Evolutionary conservation across 2,797 vertebrate genomes (phyloP).

Genomic region (Ctenopoma multispine): DNA sequence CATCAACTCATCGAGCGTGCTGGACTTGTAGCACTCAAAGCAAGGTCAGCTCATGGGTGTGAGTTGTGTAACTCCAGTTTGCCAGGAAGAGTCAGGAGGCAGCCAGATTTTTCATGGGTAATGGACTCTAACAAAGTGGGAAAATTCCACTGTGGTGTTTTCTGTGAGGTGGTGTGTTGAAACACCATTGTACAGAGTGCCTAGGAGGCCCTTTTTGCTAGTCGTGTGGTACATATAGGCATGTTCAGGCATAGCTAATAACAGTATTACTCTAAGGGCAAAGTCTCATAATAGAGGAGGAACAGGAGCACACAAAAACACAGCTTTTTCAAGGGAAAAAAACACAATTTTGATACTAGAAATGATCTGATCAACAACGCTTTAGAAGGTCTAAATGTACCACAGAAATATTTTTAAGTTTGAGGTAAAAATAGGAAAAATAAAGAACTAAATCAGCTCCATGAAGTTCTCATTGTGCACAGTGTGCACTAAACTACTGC

Average conservation of each 20-base stretch:
- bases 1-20: slow-evolving; percentile 57
- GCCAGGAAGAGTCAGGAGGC: slow-evolving; percentile 42
- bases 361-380: slow-evolving; percentile 13
- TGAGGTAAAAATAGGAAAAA: slow-evolving; percentile 13
- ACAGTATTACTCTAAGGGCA: slow-evolving; percentile 49
- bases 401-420: slow-evolving; percentile 18
- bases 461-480: slow-evolving; percentile 18
- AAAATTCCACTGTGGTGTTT: slow-evolving; percentile 68
- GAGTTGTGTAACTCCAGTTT: slow-evolving; percentile 27
- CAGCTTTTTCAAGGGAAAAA: slow-evolving; percentile 26
- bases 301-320: slow-evolving; percentile 40
- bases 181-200: slow-evolving; percentile 35
- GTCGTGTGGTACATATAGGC: slow-evolving; percentile 44
- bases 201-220: slow-evolving; percentile 42
- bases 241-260: slow-evolving; percentile 68
- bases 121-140: slow-evolving; percentile 58
- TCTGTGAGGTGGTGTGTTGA: slow-evolving; percentile 42
- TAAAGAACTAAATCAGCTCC: slow-evolving; percentile 10
- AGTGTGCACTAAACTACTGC: background rate
- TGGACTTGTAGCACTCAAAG: slow-evolving; percentile 49
- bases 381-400: slow-evolving; percentile 20
- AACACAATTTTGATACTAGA: slow-evolving; percentile 8
- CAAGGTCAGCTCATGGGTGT: slow-evolving; percentile 62
- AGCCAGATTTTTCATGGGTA: slow-evolving; percentile 57
- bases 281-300: slow-evolving; percentile 35